Percentiles rank a stretch among this genome's conserved stretches.
phyloP scores from a whole-genome alignment of 2,113 vertebrate genomes.

The Datnioides undecimradiatus region DNA sequence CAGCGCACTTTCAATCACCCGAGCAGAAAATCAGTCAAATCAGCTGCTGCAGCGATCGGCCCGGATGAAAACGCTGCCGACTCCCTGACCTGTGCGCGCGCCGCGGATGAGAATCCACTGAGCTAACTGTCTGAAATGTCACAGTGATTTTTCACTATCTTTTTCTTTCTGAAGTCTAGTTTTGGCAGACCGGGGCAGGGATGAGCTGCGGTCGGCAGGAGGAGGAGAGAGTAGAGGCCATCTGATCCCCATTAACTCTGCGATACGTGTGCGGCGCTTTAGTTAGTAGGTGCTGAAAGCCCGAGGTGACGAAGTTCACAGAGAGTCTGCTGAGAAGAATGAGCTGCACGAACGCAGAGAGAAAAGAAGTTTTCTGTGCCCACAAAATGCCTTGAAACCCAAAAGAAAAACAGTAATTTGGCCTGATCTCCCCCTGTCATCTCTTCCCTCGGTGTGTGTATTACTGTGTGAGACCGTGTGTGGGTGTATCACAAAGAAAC shows the following conservation, averaged over 20 bases:
- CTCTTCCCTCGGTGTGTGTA: not conserved
- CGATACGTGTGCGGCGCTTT: constrained; percentile 1
- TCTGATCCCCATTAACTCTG: constrained; percentile 63
- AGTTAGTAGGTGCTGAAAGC: constrained; percentile 40
- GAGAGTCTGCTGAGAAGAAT: constrained; percentile 5
- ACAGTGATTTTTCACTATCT: constrained; percentile 21
- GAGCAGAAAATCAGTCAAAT: constrained; percentile 33
- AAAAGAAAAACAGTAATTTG: constrained; percentile 21
- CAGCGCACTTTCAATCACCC: constrained; percentile 14
- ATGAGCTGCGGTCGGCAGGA: constrained; percentile 7
- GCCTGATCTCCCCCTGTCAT: constrained; percentile 5
- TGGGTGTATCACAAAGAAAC: not conserved
- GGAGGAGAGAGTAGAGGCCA: constrained; percentile 1
- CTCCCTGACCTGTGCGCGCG: constrained; percentile 27
- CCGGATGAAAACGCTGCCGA: constrained; percentile 2
- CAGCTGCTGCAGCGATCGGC: constrained; percentile 8
- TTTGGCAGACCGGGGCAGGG: constrained; percentile 3
- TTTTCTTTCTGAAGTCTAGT: constrained; percentile 21
- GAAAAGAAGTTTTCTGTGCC: not conserved
- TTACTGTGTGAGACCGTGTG: not conserved
- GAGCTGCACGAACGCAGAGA: not conserved
- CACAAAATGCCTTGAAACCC: not conserved
- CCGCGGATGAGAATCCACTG: constrained; percentile 22
- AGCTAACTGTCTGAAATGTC: constrained; percentile 42
- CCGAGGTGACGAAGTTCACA: constrained; percentile 45